Evolutionary conservation across 2,797 vertebrate species (phyloP).

Genomic region (Alcedo atthis): DNA sequence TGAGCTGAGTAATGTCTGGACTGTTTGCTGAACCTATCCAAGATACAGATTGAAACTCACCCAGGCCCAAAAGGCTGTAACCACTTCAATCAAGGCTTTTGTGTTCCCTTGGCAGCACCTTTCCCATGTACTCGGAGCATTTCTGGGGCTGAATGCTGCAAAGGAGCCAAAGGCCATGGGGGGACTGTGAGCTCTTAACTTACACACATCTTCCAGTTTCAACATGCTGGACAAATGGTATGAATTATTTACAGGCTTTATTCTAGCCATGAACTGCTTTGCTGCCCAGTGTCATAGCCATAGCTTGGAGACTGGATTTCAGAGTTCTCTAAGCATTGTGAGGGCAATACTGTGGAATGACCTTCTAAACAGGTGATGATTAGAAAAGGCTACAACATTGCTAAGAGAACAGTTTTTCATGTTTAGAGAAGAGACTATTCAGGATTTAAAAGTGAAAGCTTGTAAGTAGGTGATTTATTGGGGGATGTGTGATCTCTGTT

Average conservation of each 20-base stretch:
- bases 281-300: accelerated
- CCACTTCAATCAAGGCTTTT: neutral
- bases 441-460: neutral
- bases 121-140: neutral
- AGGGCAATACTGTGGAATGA: neutral
- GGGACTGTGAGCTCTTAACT: neutral
- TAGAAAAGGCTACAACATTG: neutral
- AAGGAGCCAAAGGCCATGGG: neutral
- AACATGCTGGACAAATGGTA: neutral
- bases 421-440: neutral
- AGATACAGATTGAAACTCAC: constrained; percentile 24
- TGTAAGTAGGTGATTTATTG: neutral
- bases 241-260: neutral
- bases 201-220: neutral
- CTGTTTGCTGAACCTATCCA: constrained; percentile 14
- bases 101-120: neutral
- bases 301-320: neutral
- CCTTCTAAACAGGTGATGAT: neutral
- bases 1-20: constrained; percentile 12
- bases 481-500: neutral
- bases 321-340: neutral
- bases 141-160: neutral
- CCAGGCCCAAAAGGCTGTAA: neutral
- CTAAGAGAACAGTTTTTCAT: neutral
- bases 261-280: neutral